These are phyloP conservation scores for Stenchaetothrips biformis DNA, from an alignment of 2,888 invertebrate species.

Conservation along the genomic window DNA sequence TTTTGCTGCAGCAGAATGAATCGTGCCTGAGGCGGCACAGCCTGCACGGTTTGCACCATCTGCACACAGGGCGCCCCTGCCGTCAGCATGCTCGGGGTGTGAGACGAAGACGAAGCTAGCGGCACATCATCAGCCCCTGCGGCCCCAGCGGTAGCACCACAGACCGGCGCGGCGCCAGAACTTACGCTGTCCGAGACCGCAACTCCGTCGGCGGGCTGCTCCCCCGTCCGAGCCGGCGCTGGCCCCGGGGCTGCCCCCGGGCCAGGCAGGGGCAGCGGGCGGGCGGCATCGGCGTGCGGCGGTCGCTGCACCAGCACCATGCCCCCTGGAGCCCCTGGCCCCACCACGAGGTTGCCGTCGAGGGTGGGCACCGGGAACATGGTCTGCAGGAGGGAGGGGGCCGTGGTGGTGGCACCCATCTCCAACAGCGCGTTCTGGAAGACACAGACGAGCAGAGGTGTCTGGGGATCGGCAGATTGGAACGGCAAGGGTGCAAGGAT, in stretches of 20 bases:
- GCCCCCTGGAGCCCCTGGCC: background rate
- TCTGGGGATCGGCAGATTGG: too few relatives aligned
- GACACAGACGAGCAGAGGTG: background rate
- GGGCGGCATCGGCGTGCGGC: too few relatives aligned
- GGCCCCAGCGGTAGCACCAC: background rate
- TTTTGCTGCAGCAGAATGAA: background rate
- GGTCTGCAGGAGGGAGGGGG: background rate
- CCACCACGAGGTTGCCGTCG: constrained; percentile 8
- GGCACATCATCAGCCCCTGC: background rate
- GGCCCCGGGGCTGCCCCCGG: too few relatives aligned
- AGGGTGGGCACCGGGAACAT: background rate
- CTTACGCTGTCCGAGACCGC: background rate
- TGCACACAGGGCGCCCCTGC: background rate
- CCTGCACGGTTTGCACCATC: background rate
- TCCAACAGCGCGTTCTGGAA: background rate
- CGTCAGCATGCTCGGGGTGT: background rate
- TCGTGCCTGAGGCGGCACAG: background rate
- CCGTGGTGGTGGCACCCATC: background rate
- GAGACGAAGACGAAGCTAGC: background rate
- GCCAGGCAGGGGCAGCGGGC: too few relatives aligned
- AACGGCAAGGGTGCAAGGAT: too few relatives aligned
- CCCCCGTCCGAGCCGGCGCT: too few relatives aligned
- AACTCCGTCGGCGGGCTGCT: background rate
- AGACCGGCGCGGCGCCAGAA: background rate
- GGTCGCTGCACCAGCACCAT: background rate